Base-by-base conservation (phyloP, 1,140 invertebrate genomes). In the Bombus vancouverensis region DNA sequence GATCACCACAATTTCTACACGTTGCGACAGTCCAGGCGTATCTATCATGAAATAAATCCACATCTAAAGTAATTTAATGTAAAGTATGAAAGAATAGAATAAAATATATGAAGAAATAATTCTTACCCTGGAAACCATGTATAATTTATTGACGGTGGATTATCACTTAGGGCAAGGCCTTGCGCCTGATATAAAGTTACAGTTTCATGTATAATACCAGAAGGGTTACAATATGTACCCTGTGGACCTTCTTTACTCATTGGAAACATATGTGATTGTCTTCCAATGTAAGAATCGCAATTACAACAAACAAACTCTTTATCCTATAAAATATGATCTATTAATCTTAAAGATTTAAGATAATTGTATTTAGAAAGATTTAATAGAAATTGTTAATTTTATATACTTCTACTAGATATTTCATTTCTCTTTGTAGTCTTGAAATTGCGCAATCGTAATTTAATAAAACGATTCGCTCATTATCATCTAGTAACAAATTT, bases 101-200 rank as follows among this genome's bases (percentile, higher is more conserved):
- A 68, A 74, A 73, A 83, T 32, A 81, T 53, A 75, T 10, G 3
- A 59, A 78, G 75, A 66, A 37, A 74, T 77, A 66, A 66, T 90
- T 62, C 92, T 95, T 96, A 98, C 97, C 97, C 98, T 47, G 98
- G 98, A 94, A 98, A 98, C 98, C 98, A 98, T 87, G 96, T 97
- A 91, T 97, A 97, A 89, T 97, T 96, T 34, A 96, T 96, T 3
- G 97, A 97, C 13, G 97, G 95, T 72, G 92, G 92, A 28, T 93
- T 89, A 1, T 96, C 95, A 53, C 95, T 94, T n/a, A 97, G 93
- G 12, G 92, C 92, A 42, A 98, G 94, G 88, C 96, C 96, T 85
- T 96, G 93, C 0, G 97, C 96, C 79, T 96, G 95, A 88, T 96
- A 95, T 0, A 98, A 95, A 18, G 98, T 98, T 25, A 98, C 94